Base-by-base conservation (phyloP, 2,113 vertebrate species). In the Corythornis madagascariensis region DNA sequence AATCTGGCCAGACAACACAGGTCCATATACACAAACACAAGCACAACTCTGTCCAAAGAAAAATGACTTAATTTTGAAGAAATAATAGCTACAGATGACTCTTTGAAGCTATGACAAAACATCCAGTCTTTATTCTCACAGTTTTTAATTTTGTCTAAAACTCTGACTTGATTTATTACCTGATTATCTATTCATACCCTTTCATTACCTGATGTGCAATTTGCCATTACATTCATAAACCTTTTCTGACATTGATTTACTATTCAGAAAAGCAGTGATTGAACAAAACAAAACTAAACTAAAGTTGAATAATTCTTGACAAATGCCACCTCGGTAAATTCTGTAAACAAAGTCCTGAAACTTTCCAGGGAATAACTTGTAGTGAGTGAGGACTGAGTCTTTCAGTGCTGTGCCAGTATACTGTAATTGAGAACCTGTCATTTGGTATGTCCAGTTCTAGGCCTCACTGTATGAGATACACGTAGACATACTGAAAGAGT, bases 91-190 rank as follows among this genome's bases (percentile, higher is more conserved):
- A 45, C 16, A 38, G 29, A 86, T 64, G 43, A 89, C 31, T 26
- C 88, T 95, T 74, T 77, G 52, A 83, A 79, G 26, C 26, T 78
- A 25, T 53, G 43, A 61, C 16, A 92, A 83, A 88, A 18, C 35
- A 60, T 21, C 40, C 47, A 89, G n/a, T 13, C 11, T 86, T 53
- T 67, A 45, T 64, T 83, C 29, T 83, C 67, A 57, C 0, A 4
- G 20, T 52, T 79, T 76, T 38, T 5, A 77, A 60, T 76, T 87
- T 83, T 76, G 9, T 31, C 74, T 56, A 89, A 87, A 91, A 42
- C 73, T 59, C 29, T 80, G 52, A 67, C 35, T 88, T 92, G 78
- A 86, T 92, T 96, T 91, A 86, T 92, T 88, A 91, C 57, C 33
- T 53, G 64, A 67, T 92, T 89, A 80, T 64, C 22, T 80, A 64